These are phyloP conservation scores for Verasper variegatus DNA, from an alignment of 2,113 vertebrate genomes.

Conservation along the genomic window DNA sequence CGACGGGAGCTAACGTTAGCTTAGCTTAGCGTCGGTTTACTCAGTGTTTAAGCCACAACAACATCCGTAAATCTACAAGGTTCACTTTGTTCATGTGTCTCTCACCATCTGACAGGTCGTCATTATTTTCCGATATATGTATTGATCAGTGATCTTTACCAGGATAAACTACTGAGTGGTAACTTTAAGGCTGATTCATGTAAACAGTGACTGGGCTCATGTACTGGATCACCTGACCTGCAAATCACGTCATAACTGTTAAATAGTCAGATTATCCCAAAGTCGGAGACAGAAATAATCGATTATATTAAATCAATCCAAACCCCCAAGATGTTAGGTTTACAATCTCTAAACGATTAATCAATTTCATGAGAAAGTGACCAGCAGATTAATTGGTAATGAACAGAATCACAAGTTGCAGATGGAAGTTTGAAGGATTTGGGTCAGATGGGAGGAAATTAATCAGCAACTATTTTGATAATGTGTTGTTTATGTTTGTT, in stretches of 20 bases:
- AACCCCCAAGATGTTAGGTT: not conserved
- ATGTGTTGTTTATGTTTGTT: not conserved
- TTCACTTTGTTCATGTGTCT: not conserved
- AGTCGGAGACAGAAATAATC: not conserved
- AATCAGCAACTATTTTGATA: not conserved
- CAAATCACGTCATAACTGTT: not conserved
- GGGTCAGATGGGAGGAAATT: not conserved
- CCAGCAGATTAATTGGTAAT: not conserved
- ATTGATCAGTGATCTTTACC: not conserved
- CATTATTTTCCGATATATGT: not conserved
- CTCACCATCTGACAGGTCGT: not conserved
- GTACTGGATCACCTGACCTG: not conserved
- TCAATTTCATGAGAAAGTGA: not conserved
- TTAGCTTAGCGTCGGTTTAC: slow-evolving; percentile 42
- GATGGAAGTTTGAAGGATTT: no score
- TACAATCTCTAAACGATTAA: not conserved
- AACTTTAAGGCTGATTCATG: slow-evolving; percentile 20
- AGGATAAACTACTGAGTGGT: no score
- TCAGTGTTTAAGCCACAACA: not conserved
- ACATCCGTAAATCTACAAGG: not conserved
- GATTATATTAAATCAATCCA: not conserved
- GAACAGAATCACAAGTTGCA: not conserved
- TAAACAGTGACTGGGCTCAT: not conserved
- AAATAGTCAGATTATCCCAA: not conserved
- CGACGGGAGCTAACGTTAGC: slow-evolving; percentile 60